These are phyloP conservation scores for Sclerodermus sp. DNA, from an alignment of 2,888 invertebrate genomes.

Conservation along the genomic window DNA sequence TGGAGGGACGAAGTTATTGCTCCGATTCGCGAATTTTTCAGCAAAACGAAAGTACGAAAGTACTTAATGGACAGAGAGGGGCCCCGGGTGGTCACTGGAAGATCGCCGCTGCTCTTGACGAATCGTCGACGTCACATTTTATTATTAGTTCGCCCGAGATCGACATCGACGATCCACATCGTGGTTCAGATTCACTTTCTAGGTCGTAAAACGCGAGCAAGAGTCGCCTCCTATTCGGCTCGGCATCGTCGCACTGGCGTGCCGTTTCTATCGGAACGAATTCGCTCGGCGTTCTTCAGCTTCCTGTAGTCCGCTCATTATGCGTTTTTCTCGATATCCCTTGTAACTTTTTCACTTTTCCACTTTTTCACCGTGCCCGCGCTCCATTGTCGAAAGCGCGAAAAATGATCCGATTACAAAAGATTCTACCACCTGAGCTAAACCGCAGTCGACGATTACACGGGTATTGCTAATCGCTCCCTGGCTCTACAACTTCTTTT, in stretches of 20 bases:
- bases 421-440: neutral
- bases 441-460: slow-evolving; percentile 3
- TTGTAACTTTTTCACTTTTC: slow-evolving; percentile 15
- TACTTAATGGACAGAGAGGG: too few relatives aligned
- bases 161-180: slow-evolving; percentile 6
- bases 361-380: slow-evolving; percentile 16
- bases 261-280: slow-evolving; percentile 34
- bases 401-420: slow-evolving; percentile 2
- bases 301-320: slow-evolving; percentile 25
- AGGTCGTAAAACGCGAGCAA: slow-evolving; percentile 42
- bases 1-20: too few relatives aligned
- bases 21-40: too few relatives aligned
- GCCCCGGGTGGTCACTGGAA: too few relatives aligned
- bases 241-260: slow-evolving; percentile 6
- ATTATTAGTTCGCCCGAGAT: slow-evolving; percentile 8
- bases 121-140: slow-evolving; percentile 9
- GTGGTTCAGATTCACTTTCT: slow-evolving; percentile 49
- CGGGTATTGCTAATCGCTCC: slow-evolving; percentile 4
- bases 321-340: slow-evolving; percentile 18
- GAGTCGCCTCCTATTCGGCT: slow-evolving; percentile 7
- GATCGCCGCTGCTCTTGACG: too few relatives aligned
- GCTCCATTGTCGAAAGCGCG: slow-evolving; percentile 17
- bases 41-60: too few relatives aligned
- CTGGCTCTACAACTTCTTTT: slow-evolving; percentile 2
- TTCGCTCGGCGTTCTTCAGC: slow-evolving; percentile 16